A percentile compares a stretch with the other conserved stretches of the same genome.
Conservation (phyloP, 2,888 invertebrate genomes). For the Beris chalybata region DNA sequence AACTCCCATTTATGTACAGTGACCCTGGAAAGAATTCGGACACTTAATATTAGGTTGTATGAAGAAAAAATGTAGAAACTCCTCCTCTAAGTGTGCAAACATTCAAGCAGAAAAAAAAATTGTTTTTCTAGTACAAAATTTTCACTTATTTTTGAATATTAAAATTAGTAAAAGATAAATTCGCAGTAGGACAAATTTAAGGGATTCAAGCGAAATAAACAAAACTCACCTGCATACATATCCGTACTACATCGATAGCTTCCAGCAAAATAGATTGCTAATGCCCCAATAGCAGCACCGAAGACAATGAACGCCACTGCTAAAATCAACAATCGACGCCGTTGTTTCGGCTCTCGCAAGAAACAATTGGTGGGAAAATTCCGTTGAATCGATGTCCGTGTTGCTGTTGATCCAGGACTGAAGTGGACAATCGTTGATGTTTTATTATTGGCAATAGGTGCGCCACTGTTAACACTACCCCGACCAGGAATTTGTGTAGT, state of each 20-base stretch:
- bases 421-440: slow-evolving; percentile 53
- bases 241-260: slow-evolving; percentile 41
- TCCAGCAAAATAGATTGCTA: slow-evolving; percentile 55
- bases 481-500: slow-evolving; percentile 25
- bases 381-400: slow-evolving; percentile 42
- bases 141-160: too few relatives aligned
- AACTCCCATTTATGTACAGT: too few relatives aligned
- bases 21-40: too few relatives aligned
- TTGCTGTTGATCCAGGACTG: slow-evolving; percentile 41
- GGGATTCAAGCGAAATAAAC: too few relatives aligned
- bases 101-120: too few relatives aligned
- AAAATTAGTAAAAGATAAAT: too few relatives aligned
- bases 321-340: slow-evolving; percentile 57
- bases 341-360: slow-evolving; percentile 71
- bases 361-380: slow-evolving; percentile 34
- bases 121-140: too few relatives aligned
- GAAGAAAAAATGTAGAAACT: too few relatives aligned
- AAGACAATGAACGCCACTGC: slow-evolving; percentile 54
- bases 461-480: slow-evolving; percentile 13
- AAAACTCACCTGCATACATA: slow-evolving; percentile 14
- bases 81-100: too few relatives aligned
- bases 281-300: slow-evolving; percentile 54
- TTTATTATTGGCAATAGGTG: slow-evolving; percentile 44
- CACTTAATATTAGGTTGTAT: too few relatives aligned
- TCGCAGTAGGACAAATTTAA: too few relatives aligned